Evolutionary conservation across 2,797 vertebrate genomes (phyloP), one percentile per base, ranked within the genome.

Genomic region (Podargus strigoides): DNA sequence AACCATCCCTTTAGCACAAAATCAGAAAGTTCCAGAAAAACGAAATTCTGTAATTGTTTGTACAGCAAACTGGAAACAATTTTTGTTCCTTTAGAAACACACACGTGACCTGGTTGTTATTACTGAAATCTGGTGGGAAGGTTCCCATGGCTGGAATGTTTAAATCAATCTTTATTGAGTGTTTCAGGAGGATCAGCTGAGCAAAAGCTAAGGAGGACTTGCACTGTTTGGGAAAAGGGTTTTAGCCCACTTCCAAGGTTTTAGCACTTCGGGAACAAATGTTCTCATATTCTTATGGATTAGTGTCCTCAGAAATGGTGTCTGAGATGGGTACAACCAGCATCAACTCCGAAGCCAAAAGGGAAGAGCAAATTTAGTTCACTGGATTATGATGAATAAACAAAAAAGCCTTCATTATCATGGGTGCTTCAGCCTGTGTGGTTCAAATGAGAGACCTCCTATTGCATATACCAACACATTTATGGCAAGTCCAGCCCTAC

Each of bases 51-150:
- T 28, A 78, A 52, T 37, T 84, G 19, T 23, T 70, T 10, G 0
- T 23, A 14, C 11, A 83, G 62, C 0, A 2, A 81, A 30, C 15
- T 81, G 1, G n/a, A 76, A 91, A 64, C 0, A 3, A 41, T 44
- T 89, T 87, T 87, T 81, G 32, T 10, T 70, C 21, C 39, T 81
- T 84, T 49, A 67, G 58, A 83, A 95, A 70, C 26, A 44, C 15
- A n/a, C 8, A 13, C 24, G 55, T 93, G 55, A 73, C 28, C 39
- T 84, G 58, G 8, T 36, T 10, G 7, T 32, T 78, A 6, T 6
- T 1, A 1, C 39, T 73, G 73, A 91, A 92, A 73, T 75, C 42
- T 49, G 20, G 14, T 0, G 3, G 53, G 49, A 55, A 58, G 30
- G 58, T 75, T 87, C n/a, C 28, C 62, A 49, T 49, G 67, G 42